A percentile compares a stretch with the other conserved stretches of the same genome.
Conservation (phyloP, 1,140 invertebrate genomes). For the Oscheius sp. region DNA sequence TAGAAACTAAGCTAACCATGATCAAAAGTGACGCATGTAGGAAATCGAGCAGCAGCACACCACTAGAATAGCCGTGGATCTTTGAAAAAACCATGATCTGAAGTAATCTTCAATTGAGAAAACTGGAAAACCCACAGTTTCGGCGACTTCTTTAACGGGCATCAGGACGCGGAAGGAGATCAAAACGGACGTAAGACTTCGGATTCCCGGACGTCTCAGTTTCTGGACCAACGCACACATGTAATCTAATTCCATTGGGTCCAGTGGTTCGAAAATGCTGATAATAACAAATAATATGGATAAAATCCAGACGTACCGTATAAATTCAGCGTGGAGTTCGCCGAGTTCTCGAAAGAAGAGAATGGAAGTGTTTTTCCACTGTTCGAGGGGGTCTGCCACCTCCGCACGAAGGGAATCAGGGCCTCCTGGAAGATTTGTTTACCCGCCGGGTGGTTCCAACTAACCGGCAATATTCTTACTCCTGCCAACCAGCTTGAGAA, state of each 20-base stretch:
- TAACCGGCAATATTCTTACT: neutral
- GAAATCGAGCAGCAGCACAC: neutral
- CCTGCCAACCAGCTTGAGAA: neutral
- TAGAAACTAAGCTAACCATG: neutral
- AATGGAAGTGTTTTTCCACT: too few relatives aligned
- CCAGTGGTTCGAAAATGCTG: neutral
- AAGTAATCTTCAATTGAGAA: neutral
- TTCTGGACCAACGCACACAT: neutral
- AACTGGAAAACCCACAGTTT: neutral
- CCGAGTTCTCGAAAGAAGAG: too few relatives aligned
- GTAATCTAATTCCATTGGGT: neutral
- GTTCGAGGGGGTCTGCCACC: neutral
- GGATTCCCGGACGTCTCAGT: neutral
- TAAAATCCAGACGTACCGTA: neutral
- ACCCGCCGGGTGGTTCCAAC: neutral
- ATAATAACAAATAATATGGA: neutral
- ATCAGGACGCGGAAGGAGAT: neutral
- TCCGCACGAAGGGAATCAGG: neutral
- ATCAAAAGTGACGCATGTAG: neutral
- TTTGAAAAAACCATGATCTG: neutral
- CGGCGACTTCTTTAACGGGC: neutral
- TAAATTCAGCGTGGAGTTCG: neutral
- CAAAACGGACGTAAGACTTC: neutral
- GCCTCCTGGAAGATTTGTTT: neutral
- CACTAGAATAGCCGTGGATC: neutral